These are phyloP conservation scores for Channa argus DNA, from an alignment of 2,113 vertebrate species.

Conservation along the genomic window DNA sequence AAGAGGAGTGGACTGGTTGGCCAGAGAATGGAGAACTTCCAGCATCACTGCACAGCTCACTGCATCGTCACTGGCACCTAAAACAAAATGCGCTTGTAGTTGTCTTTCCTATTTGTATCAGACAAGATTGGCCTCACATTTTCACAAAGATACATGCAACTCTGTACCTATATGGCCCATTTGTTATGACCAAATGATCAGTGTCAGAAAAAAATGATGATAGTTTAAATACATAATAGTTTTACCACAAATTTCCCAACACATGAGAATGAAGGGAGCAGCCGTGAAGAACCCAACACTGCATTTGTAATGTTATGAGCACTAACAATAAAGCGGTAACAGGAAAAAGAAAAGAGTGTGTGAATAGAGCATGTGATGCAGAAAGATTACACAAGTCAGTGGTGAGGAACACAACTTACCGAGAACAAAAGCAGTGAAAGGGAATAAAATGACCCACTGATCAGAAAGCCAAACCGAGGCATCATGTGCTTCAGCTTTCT, in stretches of 20 bases:
- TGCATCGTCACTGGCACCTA: constrained; percentile 97
- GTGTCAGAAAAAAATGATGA: too few species aligned
- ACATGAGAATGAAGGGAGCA: not conserved
- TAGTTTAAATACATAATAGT: too few species aligned
- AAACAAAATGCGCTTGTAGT: not conserved
- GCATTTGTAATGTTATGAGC: not conserved
- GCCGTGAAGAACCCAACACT: constrained; percentile 29
- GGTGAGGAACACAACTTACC: constrained; percentile 3
- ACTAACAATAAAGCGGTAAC: constrained; percentile 9
- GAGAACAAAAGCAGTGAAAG: constrained; percentile 15
- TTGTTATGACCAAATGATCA: too few species aligned
- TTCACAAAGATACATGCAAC: not conserved
- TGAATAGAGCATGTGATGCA: constrained; percentile 55
- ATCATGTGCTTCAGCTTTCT: constrained; percentile 72
- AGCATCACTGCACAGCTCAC: constrained; percentile 98
- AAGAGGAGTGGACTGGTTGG: constrained; percentile 87
- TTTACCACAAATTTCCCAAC: constrained; percentile 2
- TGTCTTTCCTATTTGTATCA: constrained; percentile 4
- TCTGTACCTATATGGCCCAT: too few species aligned
- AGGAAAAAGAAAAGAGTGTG: constrained; percentile 9
- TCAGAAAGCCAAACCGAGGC: constrained; percentile 28
- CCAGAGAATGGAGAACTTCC: constrained; percentile 91
- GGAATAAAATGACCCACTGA: constrained; percentile 9
- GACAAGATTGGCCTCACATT: not conserved
- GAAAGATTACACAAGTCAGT: constrained; percentile 33